phyloP scores from a whole-genome alignment of 2,888 invertebrate genomes.

The Busseola fusca region DNA sequence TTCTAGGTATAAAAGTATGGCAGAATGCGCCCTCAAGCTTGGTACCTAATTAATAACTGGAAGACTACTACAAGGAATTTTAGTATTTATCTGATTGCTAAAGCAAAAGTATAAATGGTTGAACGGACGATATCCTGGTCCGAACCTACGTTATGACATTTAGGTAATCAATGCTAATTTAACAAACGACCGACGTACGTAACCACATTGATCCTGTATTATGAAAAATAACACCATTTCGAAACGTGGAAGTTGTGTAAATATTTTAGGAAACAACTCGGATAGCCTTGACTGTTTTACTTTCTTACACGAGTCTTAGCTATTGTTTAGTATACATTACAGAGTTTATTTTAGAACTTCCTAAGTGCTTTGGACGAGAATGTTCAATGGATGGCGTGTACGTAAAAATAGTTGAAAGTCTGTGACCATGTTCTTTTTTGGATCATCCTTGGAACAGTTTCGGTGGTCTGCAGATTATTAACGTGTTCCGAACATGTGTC shows the following conservation, averaged over 20 bases:
- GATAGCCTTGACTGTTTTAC: constrained; percentile 46
- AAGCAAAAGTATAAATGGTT: too few relatives aligned
- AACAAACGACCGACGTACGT: constrained; percentile 11
- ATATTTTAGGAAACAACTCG: constrained; percentile 48
- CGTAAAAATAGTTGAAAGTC: constrained; percentile 1
- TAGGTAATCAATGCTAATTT: neutral
- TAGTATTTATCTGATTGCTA: too few relatives aligned
- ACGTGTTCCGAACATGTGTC: constrained; percentile 32
- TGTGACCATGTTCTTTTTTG: constrained; percentile 37
- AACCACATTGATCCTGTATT: constrained; percentile 27
- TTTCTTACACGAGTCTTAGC: constrained; percentile 42
- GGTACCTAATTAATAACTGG: too few relatives aligned
- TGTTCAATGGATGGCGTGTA: constrained; percentile 24
- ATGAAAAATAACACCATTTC: constrained; percentile 35
- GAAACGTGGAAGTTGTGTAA: constrained; percentile 49
- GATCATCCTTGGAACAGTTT: constrained; percentile 58
- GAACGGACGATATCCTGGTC: neutral
- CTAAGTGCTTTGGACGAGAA: constrained; percentile 19
- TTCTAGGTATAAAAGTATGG: too few relatives aligned
- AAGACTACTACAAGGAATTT: too few relatives aligned
- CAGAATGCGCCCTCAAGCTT: too few relatives aligned
- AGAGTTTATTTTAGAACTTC: constrained; percentile 22
- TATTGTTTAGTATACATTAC: constrained; percentile 49
- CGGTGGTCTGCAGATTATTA: constrained; percentile 43
- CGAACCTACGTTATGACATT: neutral